Evolutionary conservation across 2,113 vertebrate species (phyloP), one percentile per base, ranked within the genome.

Genomic region (Montifringilla adamsi): DNA sequence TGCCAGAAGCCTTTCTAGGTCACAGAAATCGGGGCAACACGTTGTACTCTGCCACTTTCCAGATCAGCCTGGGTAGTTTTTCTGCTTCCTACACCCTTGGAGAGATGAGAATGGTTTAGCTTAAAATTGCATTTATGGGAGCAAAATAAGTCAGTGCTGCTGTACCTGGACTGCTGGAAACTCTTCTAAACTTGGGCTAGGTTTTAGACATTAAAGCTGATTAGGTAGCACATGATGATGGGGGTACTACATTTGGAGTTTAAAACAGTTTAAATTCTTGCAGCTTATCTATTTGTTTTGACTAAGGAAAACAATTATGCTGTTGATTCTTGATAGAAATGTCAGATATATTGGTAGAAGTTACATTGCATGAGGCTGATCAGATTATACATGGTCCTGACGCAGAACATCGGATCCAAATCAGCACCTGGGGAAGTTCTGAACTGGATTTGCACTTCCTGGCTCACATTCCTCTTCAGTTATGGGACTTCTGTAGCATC

Each of bases 371-470:
- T 87, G 90, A 90, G 92, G 83, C 84, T 93, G 94, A 95, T 92
- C 43, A 84, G 93, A 53, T 94, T 78, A 75, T 78, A 64, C 87
- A 0, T 58, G 92, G 80, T 96, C 93, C 95, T 93, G 88, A 94
- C 83, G 92, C 93, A 90, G 88, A 93, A 55, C 93, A 89, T 92
- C 3, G 31, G 95, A 94, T 96, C 88, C 92, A 95, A 62, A 69
- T 78, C 80, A 53, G 83, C 93, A 73, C 76, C 73, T 72, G 86
- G 94, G 96, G 60, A 96, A 84, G 92, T 68, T 84, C 94, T 94
- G 88, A 95, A 69, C 90, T 92, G 94, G 96, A 96, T 94, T 97
- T 94, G 79, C 88, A 78, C 88, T 96, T 96, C 92, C 90, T 96
- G 96, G n/a, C 95, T 94, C 88, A 75, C 92, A 72, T 89, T 90